Base-by-base conservation (phyloP, 2,888 invertebrate genomes). In the Acrocyrtus sp. region DNA sequence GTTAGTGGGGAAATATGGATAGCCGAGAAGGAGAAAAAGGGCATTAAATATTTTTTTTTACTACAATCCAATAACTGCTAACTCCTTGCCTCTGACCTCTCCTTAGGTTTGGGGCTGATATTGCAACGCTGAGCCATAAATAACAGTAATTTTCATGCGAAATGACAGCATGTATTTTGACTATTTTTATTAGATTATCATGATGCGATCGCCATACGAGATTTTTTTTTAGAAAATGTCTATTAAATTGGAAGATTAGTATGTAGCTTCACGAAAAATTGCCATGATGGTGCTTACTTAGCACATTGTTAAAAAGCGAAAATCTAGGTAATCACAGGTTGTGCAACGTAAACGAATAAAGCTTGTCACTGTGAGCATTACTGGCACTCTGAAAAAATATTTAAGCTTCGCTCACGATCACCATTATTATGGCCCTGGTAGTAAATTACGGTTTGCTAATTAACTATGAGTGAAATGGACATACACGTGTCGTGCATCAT, bases 321-420 rank as follows among this genome's bases (percentile, higher is more conserved):
- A n/a, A n/a, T n/a, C n/a, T n/a, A n/a, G n/a, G n/a, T n/a, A n/a
- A n/a, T n/a, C n/a, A n/a, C n/a, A n/a, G 50, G 50, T 51, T 39
- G 29, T 62, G 27, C 50, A 39, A 62, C 50, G 39, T 62, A 62
- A 62, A 62, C 51, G 62, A 62, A 60, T 43, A 34, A 39, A 61
- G 48, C 50, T 62, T 62, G 62, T 62, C 62, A 62, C 62, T 34
- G 34, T 34, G 12, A 34, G 34, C 5, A 5, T 34, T 5, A 29
- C 60, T 48, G 22, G 21, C 15, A 26, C n/a, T n/a, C n/a, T n/a
- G n/a, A n/a, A n/a, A n/a, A n/a, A 56, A 41, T 15, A 15, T 15
- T n/a, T 41, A 41, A 21, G 60, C 29, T 41, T 48, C 12, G 60
- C 45, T 60, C 60, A 60, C 48, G 60, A 60, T 60, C 47, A 48